Conservation (phyloP, 1,140 invertebrate genomes). For the Adoxophyes honmai region DNA sequence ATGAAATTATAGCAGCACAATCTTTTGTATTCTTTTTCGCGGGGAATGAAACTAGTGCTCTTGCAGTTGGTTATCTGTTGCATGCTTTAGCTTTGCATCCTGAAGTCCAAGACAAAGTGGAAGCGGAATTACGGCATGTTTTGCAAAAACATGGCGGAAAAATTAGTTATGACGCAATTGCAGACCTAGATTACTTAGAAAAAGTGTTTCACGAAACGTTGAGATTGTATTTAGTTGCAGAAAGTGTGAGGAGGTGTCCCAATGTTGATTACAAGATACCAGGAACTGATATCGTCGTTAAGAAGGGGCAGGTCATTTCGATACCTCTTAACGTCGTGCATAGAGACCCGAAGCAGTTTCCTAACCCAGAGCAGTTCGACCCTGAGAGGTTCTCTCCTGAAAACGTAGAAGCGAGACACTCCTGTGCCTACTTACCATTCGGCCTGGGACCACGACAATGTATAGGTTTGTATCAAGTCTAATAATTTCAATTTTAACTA, state of each 20-base stretch:
- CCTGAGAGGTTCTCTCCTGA: no score
- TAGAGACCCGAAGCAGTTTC: no score
- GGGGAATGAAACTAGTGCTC: slow-evolving; percentile 49
- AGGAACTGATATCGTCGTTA: no score
- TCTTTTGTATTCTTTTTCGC: slow-evolving; percentile 55
- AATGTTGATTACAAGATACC: slow-evolving; percentile 28
- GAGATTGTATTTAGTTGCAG: neutral
- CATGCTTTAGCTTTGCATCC: slow-evolving; percentile 56
- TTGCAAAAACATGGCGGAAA: slow-evolving; percentile 57
- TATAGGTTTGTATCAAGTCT: neutral
- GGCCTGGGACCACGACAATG: no score
- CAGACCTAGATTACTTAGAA: slow-evolving; percentile 64
- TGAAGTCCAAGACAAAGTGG: slow-evolving; percentile 57
- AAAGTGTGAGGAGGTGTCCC: slow-evolving; percentile 78
- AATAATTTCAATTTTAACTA: no score
- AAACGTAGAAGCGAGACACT: no score
- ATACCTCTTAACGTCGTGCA: no score
- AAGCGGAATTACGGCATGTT: slow-evolving; percentile 47
- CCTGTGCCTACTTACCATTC: no score
- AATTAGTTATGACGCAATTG: slow-evolving; percentile 56
- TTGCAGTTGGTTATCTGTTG: slow-evolving; percentile 32
- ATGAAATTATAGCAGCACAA: slow-evolving; percentile 50
- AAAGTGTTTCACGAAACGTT: slow-evolving; percentile 64
- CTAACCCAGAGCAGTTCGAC: no score
- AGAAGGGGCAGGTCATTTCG: no score